Base-by-base conservation (phyloP, 2,113 vertebrate species). In the Caracal caracal region DNA sequence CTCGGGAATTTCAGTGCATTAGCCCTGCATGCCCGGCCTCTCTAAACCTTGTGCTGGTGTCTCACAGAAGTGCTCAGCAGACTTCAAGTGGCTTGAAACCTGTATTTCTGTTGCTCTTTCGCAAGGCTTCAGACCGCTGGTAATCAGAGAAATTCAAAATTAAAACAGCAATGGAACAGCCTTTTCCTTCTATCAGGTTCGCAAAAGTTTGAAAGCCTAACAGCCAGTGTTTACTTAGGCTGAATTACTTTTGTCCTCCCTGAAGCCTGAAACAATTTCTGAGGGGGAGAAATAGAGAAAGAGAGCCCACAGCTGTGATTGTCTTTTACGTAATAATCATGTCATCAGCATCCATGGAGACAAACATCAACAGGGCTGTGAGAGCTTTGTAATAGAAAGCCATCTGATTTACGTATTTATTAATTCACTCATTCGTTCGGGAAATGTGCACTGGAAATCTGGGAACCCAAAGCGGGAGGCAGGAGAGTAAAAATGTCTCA, bases 101-200 rank as follows among this genome's bases (percentile, higher is more conserved):
- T 35, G 3, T 6, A 35, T 91, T 95, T 59, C 59, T 49, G 35
- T 35, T 63, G 11, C 43, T 82, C 86, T 68, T 26, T 37, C 86
- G 30, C 10, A 20, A 65, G 88, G 37, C 28, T 75, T 87, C 83
- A 49, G 37, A 65, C 47, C 47, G n/a, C 81, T n/a, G 71, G 43
- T 30, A 88, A 94, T 53, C 93, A 73, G 70, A 92, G 63, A 90
- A 66, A 90, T 6, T 37, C 19, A 61, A 92, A 94, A 26, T 15
- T 20, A 68, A 73, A 82, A 47, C 37, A 82, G 66, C 35, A 94
- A 49, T 20, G 30, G 37, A 47, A 19, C 3, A 24, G 10, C 8
- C 40, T 82, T 84, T 92, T 79, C 10, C 61, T 83, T 56, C 68
- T 13, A 28, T 19, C 10, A 33, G 37, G 11, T 75, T 71, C 81